Conservation (phyloP, 2,888 invertebrate genomes). For the Chrysomela aeneicollis region DNA sequence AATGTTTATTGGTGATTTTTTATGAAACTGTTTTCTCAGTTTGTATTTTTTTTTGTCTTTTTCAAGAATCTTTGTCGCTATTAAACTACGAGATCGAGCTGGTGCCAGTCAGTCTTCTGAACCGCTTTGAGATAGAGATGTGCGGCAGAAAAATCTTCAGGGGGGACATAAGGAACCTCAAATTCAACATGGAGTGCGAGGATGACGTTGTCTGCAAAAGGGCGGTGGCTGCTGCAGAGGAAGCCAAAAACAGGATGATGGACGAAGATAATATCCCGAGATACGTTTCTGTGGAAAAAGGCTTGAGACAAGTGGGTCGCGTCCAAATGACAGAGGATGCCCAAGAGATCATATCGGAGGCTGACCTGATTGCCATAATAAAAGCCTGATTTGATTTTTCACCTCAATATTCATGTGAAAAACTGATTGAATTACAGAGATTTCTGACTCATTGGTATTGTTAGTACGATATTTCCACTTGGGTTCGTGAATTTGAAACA, state of each 20-base stretch:
- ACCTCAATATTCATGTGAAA: too few species aligned
- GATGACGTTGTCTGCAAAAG: slow-evolving; percentile 51
- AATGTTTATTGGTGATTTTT: too few species aligned
- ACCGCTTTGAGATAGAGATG: slow-evolving; percentile 52
- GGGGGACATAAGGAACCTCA: slow-evolving; percentile 53
- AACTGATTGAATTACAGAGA: too few species aligned
- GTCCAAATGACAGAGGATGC: neutral
- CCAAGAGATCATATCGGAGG: neutral
- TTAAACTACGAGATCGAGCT: slow-evolving; percentile 50
- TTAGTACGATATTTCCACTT: too few species aligned
- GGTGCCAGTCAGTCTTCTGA: slow-evolving; percentile 48
- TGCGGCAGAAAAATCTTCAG: slow-evolving; percentile 50
- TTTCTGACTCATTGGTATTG: too few species aligned
- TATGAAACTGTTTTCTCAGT: too few species aligned
- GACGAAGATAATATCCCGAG: slow-evolving; percentile 39
- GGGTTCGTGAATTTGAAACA: too few species aligned
- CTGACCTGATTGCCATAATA: slow-evolving; percentile 15
- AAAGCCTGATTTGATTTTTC: neutral
- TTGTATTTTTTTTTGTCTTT: too few species aligned
- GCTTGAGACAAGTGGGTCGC: slow-evolving; percentile 12
- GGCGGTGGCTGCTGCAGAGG: slow-evolving; percentile 47
- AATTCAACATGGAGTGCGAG: slow-evolving; percentile 51
- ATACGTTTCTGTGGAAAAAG: slow-evolving; percentile 23
- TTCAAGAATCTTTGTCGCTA: slow-evolving; percentile 27
- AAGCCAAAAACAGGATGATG: slow-evolving; percentile 48